Evolutionary conservation across 2,797 vertebrate species (phyloP).

Genomic region (Odontamblyopus rebecca): DNA sequence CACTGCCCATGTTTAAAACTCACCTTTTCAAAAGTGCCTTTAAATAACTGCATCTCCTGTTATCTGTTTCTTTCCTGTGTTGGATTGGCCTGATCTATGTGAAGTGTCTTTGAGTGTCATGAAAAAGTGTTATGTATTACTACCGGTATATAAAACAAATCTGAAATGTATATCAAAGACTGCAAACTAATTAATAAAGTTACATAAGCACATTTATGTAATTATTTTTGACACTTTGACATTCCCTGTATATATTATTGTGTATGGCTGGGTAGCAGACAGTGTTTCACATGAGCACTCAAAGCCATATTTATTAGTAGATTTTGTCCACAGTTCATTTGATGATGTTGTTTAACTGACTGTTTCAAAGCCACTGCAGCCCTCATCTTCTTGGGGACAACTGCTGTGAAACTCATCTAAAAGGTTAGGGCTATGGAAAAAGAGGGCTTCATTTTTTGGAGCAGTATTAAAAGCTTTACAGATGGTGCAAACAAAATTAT

Average conservation of each 20-base stretch:
- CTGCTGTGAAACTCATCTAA: slow-evolving; percentile 13
- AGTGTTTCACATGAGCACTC: not conserved
- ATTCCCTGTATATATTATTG: not conserved
- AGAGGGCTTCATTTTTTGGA: slow-evolving; percentile 10
- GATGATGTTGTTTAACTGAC: slow-evolving; percentile 35
- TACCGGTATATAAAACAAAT: too few relatives aligned
- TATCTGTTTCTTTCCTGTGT: too few relatives aligned
- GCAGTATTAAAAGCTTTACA: slow-evolving; percentile 26
- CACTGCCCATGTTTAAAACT: too few relatives aligned
- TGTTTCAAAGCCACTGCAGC: slow-evolving; percentile 19
- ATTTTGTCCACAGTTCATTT: slow-evolving; percentile 17
- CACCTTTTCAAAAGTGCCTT: too few relatives aligned
- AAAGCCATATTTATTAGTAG: not conserved
- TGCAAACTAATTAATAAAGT: not conserved
- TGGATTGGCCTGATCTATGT: too few relatives aligned
- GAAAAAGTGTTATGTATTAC: too few relatives aligned
- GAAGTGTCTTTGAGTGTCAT: too few relatives aligned
- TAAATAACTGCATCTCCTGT: too few relatives aligned
- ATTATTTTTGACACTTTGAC: not conserved
- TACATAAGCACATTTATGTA: not conserved
- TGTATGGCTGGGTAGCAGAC: not conserved
- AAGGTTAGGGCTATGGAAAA: not conserved
- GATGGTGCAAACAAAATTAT: slow-evolving; percentile 14
- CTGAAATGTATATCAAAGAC: too few relatives aligned
- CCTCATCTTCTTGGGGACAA: slow-evolving; percentile 10